A percentile compares a stretch with the other conserved stretches of the same genome.
phyloP scores from a whole-genome alignment of 2,113 vertebrate species.

The Circaetus cinerascens region DNA sequence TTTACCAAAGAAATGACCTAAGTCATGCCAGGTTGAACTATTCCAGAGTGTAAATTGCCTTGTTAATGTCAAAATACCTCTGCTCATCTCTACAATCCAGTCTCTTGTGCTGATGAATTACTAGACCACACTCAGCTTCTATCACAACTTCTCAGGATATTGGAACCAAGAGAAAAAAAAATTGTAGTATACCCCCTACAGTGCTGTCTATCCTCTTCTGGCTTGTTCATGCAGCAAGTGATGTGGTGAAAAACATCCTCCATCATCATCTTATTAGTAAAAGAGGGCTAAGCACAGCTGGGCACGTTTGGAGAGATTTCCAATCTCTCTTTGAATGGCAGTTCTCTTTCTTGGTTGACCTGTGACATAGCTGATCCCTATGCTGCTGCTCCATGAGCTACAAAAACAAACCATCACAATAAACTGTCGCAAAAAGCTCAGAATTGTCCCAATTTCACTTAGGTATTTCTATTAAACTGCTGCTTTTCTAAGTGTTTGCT shows the following conservation, averaged over 20 bases:
- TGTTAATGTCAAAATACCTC: not conserved
- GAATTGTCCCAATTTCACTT: not conserved
- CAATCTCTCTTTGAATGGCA: not conserved
- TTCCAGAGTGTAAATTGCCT: not conserved
- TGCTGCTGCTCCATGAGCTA: not conserved
- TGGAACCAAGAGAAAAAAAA: not conserved
- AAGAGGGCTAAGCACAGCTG: not conserved
- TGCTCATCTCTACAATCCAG: not conserved
- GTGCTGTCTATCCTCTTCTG: not conserved
- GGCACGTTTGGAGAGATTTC: not conserved
- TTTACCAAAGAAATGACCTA: not conserved
- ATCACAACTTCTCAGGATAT: not conserved
- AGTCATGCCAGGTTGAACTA: not conserved
- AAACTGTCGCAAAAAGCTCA: not conserved
- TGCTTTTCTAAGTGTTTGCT: not conserved
- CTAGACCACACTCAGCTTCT: not conserved
- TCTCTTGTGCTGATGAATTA: not conserved
- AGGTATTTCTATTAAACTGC: not conserved
- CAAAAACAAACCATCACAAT: not conserved
- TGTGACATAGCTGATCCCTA: not conserved
- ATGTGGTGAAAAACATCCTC: not conserved
- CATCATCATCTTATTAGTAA: rapidly evolving
- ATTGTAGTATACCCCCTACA: rapidly evolving
- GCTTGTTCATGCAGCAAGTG: not conserved
- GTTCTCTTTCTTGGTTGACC: not conserved